phyloP scores from a whole-genome alignment of 1,140 invertebrate species.

The Heliconius eleuchia region DNA sequence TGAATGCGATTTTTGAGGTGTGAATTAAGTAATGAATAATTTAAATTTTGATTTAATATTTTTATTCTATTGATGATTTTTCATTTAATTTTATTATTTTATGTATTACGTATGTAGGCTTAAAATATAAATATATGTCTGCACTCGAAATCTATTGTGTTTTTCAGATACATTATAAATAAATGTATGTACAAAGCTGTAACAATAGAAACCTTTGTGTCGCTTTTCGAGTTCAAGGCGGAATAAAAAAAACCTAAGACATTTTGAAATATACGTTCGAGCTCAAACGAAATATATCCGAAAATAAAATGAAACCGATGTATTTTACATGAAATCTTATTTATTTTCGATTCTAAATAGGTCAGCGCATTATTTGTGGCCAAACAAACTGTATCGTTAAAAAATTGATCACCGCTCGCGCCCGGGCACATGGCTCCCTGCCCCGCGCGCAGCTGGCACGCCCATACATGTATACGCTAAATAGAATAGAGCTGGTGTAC shows the following conservation, averaged over 20 bases:
- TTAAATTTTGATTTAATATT: neutral
- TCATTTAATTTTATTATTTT: neutral
- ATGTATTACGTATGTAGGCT: neutral
- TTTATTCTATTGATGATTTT: neutral
- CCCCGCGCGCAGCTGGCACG: conserved; percentile 59
- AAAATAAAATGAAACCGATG: conserved; percentile 7
- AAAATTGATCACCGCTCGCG: conserved; percentile 55
- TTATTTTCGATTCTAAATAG: conserved; percentile 12
- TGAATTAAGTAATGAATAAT: neutral
- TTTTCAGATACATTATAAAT: neutral
- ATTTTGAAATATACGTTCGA: neutral
- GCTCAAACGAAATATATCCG: conserved; percentile 2
- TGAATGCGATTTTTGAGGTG: neutral
- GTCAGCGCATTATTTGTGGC: conserved; percentile 15
- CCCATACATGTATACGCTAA: conserved; percentile 44
- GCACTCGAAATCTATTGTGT: neutral
- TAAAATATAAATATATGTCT: neutral
- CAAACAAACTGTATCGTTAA: conserved; percentile 30
- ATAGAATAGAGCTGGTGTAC: conserved; percentile 31
- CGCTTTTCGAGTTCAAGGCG: neutral
- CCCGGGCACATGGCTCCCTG: conserved; percentile 64
- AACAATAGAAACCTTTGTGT: conserved; percentile 12
- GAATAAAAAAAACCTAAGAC: conserved; percentile 8
- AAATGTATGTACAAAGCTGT: neutral
- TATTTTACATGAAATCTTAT: conserved; percentile 4